Evolutionary conservation across 2,113 vertebrate genomes (phyloP).

Genomic region (Promerops cafer): DNA sequence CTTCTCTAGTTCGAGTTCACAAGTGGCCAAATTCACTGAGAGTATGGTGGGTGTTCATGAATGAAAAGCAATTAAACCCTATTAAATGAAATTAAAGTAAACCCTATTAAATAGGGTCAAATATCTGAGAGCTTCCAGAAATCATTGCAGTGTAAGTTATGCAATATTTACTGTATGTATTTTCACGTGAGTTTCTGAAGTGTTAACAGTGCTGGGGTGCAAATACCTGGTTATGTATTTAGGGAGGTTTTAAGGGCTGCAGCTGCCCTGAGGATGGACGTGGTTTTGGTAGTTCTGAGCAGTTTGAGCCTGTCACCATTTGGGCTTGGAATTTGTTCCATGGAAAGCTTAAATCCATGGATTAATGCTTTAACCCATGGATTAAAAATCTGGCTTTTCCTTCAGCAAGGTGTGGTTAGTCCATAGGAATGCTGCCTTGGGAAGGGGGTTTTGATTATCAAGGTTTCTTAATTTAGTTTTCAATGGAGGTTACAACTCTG

Average conservation of each 20-base stretch:
- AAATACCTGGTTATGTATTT: background rate
- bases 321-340: background rate
- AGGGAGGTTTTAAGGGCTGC: background rate
- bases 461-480: background rate
- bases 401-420: background rate
- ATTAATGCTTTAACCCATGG: background rate
- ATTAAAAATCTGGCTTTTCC: background rate
- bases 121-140: background rate
- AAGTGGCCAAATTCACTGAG: background rate
- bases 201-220: background rate
- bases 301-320: background rate
- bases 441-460: background rate
- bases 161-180: background rate
- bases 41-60: rapidly evolving
- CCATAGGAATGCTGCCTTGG: background rate
- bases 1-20: background rate
- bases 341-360: background rate
- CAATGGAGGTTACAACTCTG: background rate
- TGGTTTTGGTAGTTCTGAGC: background rate
- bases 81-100: too few species aligned
- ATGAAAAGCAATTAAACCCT: background rate
- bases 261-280: background rate
- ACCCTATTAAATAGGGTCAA: background rate
- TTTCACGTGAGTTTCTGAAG: background rate
- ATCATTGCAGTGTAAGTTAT: background rate